Conservation (phyloP, 2,113 vertebrate species). For the Tricholaema leucomelas region DNA sequence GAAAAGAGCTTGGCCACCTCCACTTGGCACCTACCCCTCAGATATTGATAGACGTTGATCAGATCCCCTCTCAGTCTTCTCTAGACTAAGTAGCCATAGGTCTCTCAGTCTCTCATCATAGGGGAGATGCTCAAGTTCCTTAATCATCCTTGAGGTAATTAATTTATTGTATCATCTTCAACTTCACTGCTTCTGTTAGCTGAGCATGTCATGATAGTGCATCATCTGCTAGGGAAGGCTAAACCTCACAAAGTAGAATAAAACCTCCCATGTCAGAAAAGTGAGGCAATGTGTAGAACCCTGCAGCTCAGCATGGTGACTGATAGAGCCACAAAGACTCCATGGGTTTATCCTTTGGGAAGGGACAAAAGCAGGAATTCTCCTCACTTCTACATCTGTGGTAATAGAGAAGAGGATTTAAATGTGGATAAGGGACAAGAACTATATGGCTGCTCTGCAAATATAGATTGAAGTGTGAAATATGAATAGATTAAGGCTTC, state of each 20-base stretch:
- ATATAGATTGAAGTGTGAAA: neutral
- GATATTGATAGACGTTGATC: too few species aligned
- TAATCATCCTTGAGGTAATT: neutral
- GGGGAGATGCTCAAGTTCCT: too few species aligned
- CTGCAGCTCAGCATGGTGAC: neutral
- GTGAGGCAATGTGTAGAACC: neutral
- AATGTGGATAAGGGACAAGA: neutral
- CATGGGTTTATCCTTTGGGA: neutral
- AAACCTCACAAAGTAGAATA: neutral
- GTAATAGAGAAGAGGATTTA: constrained; percentile 22
- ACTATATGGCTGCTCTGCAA: neutral
- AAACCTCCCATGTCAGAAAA: neutral
- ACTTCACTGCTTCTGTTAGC: neutral
- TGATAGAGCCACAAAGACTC: neutral
- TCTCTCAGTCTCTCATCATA: too few species aligned
- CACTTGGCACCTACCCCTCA: too few species aligned
- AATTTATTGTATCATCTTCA: neutral
- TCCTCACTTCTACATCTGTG: neutral
- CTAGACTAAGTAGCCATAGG: too few species aligned
- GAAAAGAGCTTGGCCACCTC: too few species aligned
- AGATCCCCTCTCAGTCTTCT: too few species aligned
- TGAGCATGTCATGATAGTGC: neutral
- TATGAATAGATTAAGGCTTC: neutral
- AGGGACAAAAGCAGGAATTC: neutral
- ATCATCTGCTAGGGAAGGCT: neutral